A percentile compares a stretch with the other conserved stretches of the same genome.
These are phyloP conservation scores for Drosophila infuscata DNA, from an alignment of 2,888 invertebrate species.

Conservation along the genomic window DNA sequence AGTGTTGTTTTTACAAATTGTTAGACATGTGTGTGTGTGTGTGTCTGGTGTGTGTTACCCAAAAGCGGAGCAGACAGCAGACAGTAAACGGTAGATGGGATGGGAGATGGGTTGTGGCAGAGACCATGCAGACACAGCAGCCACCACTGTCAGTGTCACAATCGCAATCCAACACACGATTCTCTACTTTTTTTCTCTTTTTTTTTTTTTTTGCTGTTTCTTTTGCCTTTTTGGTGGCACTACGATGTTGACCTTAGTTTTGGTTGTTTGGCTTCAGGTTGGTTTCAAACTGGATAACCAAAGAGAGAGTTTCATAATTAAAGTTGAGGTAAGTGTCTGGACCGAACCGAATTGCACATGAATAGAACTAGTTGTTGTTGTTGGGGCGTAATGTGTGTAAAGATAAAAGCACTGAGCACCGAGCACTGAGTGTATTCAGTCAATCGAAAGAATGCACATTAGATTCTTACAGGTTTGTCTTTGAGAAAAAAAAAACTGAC, in stretches of 20 bases:
- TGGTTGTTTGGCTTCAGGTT: constrained; percentile 13
- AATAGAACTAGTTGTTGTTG: constrained; percentile 15
- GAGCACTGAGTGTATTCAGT: constrained; percentile 4
- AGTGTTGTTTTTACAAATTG: constrained; percentile 82
- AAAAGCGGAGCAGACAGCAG: constrained; percentile 32
- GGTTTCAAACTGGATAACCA: constrained; percentile 31
- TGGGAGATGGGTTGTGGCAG: not conserved
- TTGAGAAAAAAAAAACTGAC: not conserved
- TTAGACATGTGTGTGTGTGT: constrained; percentile 49
- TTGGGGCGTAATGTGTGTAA: not conserved
- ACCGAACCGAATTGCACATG: not conserved
- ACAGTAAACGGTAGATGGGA: constrained; percentile 1
- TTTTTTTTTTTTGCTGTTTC: not conserved
- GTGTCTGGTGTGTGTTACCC: constrained; percentile 26
- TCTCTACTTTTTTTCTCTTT: not conserved
- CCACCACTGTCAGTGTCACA: constrained; percentile 10
- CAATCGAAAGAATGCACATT: constrained; percentile 8
- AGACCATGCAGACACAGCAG: constrained; percentile 4
- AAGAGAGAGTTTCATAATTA: constrained; percentile 45
- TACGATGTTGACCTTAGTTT: constrained; percentile 43
- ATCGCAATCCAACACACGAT: constrained; percentile 9
- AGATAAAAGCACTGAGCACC: not conserved
- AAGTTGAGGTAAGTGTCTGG: constrained; percentile 16
- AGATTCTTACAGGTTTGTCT: not conserved
- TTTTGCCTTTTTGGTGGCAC: constrained; percentile 7